A percentile compares a stretch with the other conserved stretches of the same genome.
Evolutionary conservation across 2,797 vertebrate genomes (phyloP).

Genomic region (Sarcoramphus papa): DNA sequence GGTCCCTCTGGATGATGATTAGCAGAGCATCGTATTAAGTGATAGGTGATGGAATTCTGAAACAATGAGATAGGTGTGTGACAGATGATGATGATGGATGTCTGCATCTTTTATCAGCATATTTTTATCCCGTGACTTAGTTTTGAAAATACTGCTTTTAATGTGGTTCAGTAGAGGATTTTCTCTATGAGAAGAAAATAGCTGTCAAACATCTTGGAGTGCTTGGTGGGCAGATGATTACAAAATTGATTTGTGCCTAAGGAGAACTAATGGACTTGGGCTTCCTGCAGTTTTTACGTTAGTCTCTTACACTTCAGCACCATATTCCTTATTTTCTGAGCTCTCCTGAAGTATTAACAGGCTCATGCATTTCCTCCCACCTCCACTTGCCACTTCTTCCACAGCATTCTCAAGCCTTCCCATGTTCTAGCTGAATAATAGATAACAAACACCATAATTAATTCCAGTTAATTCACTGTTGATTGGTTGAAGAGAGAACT

Average conservation of each 20-base stretch:
- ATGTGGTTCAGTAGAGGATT: background rate
- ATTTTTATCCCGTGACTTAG: slow-evolving; percentile 13
- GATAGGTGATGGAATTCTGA: background rate
- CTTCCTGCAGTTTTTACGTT: slow-evolving; percentile 11
- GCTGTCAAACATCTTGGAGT: background rate
- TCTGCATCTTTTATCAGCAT: background rate
- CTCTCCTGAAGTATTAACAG: slow-evolving; percentile 16
- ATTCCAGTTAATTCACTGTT: background rate
- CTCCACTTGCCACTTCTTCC: background rate
- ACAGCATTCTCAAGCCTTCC: background rate
- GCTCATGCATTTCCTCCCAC: background rate
- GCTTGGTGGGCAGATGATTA: background rate
- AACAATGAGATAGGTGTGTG: background rate
- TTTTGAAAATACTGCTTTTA: slow-evolving; percentile 27
- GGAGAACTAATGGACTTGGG: slow-evolving; percentile 18
- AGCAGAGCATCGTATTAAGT: background rate
- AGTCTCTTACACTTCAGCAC: background rate
- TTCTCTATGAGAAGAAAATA: slow-evolving; percentile 13
- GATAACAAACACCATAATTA: background rate
- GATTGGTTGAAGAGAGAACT: background rate
- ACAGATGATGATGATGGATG: background rate
- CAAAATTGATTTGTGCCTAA: slow-evolving; percentile 44
- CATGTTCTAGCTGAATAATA: background rate
- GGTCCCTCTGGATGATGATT: background rate
- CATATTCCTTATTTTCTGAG: background rate